These are phyloP conservation scores for Papilio protenor DNA, from an alignment of 2,888 invertebrate species.

Conservation along the genomic window DNA sequence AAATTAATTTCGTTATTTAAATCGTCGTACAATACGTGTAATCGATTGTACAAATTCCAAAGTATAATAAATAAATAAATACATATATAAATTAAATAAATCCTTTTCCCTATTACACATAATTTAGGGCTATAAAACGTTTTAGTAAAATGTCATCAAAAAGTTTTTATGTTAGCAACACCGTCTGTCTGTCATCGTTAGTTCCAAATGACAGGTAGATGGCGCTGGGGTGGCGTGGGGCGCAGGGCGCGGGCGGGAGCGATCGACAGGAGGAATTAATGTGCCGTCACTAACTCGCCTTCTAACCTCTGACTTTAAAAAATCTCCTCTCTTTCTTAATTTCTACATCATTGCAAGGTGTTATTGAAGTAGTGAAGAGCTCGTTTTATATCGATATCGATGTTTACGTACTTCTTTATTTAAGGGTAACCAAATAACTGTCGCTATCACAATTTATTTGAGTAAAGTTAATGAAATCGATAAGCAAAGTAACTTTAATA, in stretches of 20 bases:
- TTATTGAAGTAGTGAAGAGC: conserved; percentile 58
- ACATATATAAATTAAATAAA: neutral
- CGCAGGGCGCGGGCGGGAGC: conserved; percentile 57
- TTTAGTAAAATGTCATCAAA: conserved; percentile 5
- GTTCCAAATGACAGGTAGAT: conserved; percentile 54
- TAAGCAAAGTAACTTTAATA: too few relatives aligned
- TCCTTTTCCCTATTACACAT: neutral
- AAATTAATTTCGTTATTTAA: neutral
- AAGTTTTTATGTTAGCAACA: conserved; percentile 18
- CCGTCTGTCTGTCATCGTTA: conserved; percentile 50
- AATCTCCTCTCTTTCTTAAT: conserved; percentile 80
- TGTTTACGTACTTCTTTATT: conserved; percentile 2
- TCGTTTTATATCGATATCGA: conserved; percentile 44
- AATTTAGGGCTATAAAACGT: neutral
- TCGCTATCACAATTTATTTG: neutral
- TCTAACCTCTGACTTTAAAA: conserved; percentile 68
- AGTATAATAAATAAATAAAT: neutral
- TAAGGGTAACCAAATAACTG: neutral
- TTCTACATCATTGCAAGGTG: conserved; percentile 83
- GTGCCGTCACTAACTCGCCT: conserved; percentile 81
- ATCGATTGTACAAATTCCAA: neutral
- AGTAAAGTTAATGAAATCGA: neutral
- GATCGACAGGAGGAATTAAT: conserved; percentile 81
- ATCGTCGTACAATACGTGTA: too few relatives aligned
- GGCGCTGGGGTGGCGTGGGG: neutral